phyloP scores from a whole-genome alignment of 2,113 vertebrate genomes.

The Chlorodrepanis virens region DNA sequence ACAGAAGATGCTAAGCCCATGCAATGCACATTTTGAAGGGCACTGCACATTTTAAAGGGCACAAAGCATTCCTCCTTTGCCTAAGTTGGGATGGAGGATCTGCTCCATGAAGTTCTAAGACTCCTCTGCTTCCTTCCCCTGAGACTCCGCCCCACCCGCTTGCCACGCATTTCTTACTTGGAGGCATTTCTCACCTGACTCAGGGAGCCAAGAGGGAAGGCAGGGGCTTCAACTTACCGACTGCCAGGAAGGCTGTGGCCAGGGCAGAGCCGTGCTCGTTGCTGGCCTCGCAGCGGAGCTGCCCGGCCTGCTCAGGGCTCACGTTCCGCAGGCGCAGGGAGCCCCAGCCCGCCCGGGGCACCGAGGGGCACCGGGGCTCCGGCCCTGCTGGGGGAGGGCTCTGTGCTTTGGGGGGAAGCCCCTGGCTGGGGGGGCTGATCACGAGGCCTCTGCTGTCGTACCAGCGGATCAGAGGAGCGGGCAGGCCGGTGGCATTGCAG shows the following conservation, averaged over 20 bases:
- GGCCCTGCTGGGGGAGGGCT: background rate
- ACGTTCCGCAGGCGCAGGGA: conserved; percentile 66
- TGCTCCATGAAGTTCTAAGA: accelerated
- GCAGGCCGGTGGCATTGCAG: conserved; percentile 74
- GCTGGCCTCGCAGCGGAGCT: conserved; percentile 66
- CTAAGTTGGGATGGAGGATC: background rate
- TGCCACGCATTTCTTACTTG: accelerated
- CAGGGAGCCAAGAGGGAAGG: accelerated
- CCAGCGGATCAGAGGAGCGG: conserved; percentile 70
- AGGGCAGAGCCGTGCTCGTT: conserved; percentile 57
- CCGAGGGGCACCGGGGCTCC: conserved; percentile 18
- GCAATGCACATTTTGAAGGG: background rate
- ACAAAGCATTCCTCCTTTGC: background rate
- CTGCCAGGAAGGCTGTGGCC: conserved; percentile 61
- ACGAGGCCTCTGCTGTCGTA: conserved; percentile 67
- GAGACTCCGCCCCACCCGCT: too few species aligned
- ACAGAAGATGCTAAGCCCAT: accelerated
- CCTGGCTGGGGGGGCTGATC: conserved; percentile 46
- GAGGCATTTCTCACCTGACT: background rate
- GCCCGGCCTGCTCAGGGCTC: conserved; percentile 38
- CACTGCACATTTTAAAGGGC: background rate
- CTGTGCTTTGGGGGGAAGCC: conserved; percentile 53
- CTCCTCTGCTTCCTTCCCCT: background rate
- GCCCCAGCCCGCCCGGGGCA: conserved; percentile 65
- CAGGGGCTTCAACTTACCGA: conserved; percentile 47